Conservation (phyloP, 1,140 invertebrate genomes). For the Fragariocoptes setiger region DNA sequence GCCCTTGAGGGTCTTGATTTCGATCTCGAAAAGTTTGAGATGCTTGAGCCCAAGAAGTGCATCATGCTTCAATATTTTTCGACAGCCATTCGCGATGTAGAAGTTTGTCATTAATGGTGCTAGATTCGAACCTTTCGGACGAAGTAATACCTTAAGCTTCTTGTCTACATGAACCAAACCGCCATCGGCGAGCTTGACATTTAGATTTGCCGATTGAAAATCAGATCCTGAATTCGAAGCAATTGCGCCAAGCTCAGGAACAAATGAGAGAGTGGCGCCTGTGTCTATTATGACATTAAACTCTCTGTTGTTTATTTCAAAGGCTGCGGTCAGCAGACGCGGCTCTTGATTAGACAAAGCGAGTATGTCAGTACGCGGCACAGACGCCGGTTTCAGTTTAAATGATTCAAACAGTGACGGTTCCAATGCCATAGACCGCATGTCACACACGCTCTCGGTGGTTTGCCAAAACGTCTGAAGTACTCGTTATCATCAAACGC, state of each 20-base stretch:
- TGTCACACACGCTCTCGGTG: background rate
- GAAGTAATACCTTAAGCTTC: background rate
- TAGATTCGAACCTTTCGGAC: background rate
- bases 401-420: background rate
- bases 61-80: background rate
- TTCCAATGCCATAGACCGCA: background rate
- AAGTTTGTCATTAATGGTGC: background rate
- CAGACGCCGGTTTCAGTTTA: background rate
- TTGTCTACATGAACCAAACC: background rate
- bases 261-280: background rate
- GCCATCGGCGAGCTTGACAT: background rate
- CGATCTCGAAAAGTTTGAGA: background rate
- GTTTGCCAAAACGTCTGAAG: background rate
- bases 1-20: background rate
- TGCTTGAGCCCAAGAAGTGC: background rate
- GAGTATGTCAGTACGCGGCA: background rate
- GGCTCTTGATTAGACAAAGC: background rate
- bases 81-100: background rate
- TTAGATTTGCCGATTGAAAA: background rate
- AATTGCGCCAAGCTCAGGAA: background rate
- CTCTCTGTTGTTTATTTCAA: background rate
- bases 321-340: background rate
- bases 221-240: background rate
- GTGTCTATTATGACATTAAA: background rate
- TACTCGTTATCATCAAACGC: background rate